Conservation (phyloP, 2,113 vertebrate species). For the Bufo bufo region DNA sequence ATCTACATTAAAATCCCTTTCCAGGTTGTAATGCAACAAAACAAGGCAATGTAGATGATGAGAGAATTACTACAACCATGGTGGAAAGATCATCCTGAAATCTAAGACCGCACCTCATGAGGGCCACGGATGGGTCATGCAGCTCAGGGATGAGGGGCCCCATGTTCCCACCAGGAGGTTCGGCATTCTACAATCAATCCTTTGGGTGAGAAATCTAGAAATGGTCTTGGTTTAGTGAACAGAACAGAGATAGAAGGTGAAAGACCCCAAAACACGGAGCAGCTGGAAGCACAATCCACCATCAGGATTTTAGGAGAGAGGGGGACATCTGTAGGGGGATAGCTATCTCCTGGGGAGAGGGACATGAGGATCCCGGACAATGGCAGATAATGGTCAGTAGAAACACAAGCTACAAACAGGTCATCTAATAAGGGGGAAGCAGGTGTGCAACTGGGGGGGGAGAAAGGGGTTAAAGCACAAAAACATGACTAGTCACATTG, state of each 20-base stretch:
- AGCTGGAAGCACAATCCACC: constrained; percentile 68
- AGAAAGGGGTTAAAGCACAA: fast-evolving
- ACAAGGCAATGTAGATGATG: too few relatives aligned
- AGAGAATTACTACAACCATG: too few relatives aligned
- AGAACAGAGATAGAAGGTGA: not conserved
- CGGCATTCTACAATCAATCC: too few relatives aligned
- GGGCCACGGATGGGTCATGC: too few relatives aligned
- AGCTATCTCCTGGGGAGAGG: not conserved
- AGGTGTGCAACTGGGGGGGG: not conserved
- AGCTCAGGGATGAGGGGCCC: too few relatives aligned
- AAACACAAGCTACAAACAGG: constrained; percentile 25
- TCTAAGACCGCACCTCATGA: too few relatives aligned
- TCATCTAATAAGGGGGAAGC: fast-evolving
- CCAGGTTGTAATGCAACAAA: too few relatives aligned
- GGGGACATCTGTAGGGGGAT: not conserved
- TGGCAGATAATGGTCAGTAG: constrained; percentile 62
- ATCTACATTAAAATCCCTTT: too few relatives aligned
- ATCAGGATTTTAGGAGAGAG: constrained; percentile 70
- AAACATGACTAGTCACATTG: not conserved
- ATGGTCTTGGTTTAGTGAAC: not conserved
- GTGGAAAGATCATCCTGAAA: too few relatives aligned
- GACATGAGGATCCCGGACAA: not conserved
- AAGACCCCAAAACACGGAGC: constrained; percentile 36
- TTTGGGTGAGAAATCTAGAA: not conserved
- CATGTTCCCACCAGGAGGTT: too few relatives aligned